Evolutionary conservation across 2,113 vertebrate genomes (phyloP).

Genomic region (Colius striatus): DNA sequence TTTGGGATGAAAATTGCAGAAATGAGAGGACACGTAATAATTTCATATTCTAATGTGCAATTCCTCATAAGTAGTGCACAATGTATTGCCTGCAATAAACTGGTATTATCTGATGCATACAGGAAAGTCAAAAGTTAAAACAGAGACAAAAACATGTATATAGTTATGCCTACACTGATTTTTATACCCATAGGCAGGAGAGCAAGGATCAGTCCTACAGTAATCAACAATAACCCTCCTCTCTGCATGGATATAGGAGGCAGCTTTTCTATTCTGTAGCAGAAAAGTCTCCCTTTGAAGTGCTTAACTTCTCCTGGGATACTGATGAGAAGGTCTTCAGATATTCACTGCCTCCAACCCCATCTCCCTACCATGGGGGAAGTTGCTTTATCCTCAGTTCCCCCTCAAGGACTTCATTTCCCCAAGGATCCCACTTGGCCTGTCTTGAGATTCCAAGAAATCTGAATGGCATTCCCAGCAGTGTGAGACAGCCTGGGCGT

Average conservation of each 20-base stretch:
- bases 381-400: neutral
- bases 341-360: neutral
- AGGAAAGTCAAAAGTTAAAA: neutral
- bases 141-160: neutral
- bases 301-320: neutral
- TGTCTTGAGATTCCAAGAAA: neutral
- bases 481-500: neutral
- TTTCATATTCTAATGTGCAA: neutral
- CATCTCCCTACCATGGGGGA: rapidly evolving
- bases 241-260: neutral
- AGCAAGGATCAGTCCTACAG: neutral
- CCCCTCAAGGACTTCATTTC: neutral
- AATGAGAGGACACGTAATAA: neutral
- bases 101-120: neutral
- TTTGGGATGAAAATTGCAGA: neutral
- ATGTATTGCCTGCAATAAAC: neutral
- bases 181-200: neutral
- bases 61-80: rapidly evolving
- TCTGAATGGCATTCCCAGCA: neutral
- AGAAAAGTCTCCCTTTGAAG: neutral
- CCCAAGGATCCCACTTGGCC: neutral
- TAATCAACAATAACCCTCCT: neutral
- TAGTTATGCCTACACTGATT: neutral
- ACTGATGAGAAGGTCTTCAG: neutral
- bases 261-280: neutral